Base-by-base conservation (phyloP, 2,888 invertebrate genomes). In the Dicranocentrus wangi region DNA sequence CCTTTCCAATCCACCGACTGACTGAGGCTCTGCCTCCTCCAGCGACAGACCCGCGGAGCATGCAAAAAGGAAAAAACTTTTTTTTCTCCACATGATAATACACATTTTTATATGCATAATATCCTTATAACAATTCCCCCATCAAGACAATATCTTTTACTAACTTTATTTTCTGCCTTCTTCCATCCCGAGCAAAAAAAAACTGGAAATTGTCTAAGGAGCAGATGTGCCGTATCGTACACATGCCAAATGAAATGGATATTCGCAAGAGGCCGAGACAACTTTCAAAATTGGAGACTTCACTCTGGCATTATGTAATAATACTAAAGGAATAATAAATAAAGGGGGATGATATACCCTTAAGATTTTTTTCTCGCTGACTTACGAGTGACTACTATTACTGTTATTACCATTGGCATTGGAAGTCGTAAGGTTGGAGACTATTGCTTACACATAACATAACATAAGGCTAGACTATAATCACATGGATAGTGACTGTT, bases 311-410 rank as follows among this genome's bases (percentile, higher is more conserved):
- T 51, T 51, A n/a, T 53, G 55, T 69, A 23, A 55, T 32, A 69
- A 28, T 27, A 55, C 27, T 28, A 1, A 28, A 72, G 51, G 72
- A 72, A 72, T 47, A 71, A 71, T 72, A 72, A 61, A 70, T 60
- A 70, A 70, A 42, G 58, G 1, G 25, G 39, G 21, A 60, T 60
- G 55, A 39, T 70, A 60, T 61, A 43, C 61, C 43, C 63, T 19
- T n/a, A 72, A 72, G 72, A 72, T 72, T 72, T 61, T 51, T 60
- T 10, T 32, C 32, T 28, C 72, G 47, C 73, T 73, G 65, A 73
- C 63, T 73, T 73, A 73, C 65, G 73, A 73, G 32, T 73, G 73
- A 65, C 73, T 65, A 53, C 23, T 25, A 55, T 65, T 65, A 72
- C 63, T 19, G 47, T 72, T 72, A 72, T 72, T 72, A 61, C 72